A percentile compares a stretch with the other conserved stretches of the same genome.
These are phyloP conservation scores for Trinorchestia longiramus DNA, from an alignment of 1,140 invertebrate genomes.

Conservation along the genomic window DNA sequence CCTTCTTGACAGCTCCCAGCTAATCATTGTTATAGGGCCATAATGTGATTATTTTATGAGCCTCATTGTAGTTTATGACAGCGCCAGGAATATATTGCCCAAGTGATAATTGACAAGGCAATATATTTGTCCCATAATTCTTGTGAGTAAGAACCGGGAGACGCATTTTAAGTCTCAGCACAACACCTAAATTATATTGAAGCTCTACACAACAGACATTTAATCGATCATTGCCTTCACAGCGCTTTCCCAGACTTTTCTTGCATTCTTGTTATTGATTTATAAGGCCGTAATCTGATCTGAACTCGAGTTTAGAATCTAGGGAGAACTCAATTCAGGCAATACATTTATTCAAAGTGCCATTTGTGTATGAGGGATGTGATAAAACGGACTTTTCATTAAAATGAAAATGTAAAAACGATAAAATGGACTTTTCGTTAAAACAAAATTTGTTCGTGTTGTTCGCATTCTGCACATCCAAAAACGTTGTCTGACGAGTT, in stretches of 20 bases:
- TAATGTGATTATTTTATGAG: constrained; percentile 49
- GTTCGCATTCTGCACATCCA: not conserved
- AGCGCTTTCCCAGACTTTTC: not conserved
- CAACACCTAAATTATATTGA: not conserved
- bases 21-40: constrained; percentile 39
- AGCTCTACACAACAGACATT: not conserved
- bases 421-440: no score
- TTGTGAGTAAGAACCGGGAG: not conserved
- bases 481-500: not conserved
- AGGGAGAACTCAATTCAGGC: not conserved
- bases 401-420: not conserved
- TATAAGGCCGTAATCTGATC: not conserved
- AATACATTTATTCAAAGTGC: not conserved
- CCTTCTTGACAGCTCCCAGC: not conserved
- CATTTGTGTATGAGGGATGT: not conserved
- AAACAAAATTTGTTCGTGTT: not conserved
- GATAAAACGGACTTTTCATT: not conserved
- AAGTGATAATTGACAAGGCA: constrained; percentile 21
- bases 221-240: not conserved
- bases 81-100: constrained; percentile 16
- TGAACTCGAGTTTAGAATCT: not conserved
- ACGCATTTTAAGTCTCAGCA: not conserved
- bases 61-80: constrained; percentile 22
- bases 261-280: not conserved
- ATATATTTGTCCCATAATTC: constrained; percentile 47